These are phyloP conservation scores for Drepana falcataria DNA, from an alignment of 2,888 invertebrate genomes.

Conservation along the genomic window DNA sequence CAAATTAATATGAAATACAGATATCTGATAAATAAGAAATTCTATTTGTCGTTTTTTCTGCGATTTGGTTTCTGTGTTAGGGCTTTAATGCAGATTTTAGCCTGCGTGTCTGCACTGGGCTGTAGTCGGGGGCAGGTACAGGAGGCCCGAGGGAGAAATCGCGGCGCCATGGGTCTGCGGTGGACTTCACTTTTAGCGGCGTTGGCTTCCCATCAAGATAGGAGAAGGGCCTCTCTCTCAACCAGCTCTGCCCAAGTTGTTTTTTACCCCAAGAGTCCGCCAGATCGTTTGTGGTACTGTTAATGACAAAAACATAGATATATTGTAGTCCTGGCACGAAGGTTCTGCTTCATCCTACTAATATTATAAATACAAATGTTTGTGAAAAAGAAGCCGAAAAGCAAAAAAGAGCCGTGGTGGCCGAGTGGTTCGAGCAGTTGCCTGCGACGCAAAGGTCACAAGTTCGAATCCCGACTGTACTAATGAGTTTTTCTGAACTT, in stretches of 20 bases:
- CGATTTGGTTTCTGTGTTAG: conserved; percentile 21
- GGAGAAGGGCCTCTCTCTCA: conserved; percentile 42
- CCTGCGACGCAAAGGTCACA: no score
- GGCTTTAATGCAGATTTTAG: conserved; percentile 62
- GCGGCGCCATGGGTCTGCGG: conserved; percentile 31
- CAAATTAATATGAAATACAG: no score
- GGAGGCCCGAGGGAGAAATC: conserved; percentile 36
- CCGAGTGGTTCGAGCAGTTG: no score
- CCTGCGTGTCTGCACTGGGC: conserved; percentile 43
- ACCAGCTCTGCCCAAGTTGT: conserved; percentile 13
- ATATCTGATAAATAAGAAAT: no score
- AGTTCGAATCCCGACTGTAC: no score
- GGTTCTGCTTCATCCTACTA: no score
- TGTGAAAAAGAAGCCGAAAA: no score
- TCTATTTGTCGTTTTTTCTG: no score
- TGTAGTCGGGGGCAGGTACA: conserved; percentile 59
- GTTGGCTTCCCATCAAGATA: conserved; percentile 50
- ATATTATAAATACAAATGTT: no score
- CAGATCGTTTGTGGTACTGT: conserved; percentile 35
- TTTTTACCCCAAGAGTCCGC: conserved; percentile 52
- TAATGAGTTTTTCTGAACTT: no score
- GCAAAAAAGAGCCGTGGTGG: no score
- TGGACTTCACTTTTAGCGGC: conserved; percentile 15
- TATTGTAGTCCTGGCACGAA: background rate
- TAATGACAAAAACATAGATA: background rate